Evolutionary conservation across 2,888 invertebrate genomes (phyloP).

Genomic region (Notodonta ziczac): DNA sequence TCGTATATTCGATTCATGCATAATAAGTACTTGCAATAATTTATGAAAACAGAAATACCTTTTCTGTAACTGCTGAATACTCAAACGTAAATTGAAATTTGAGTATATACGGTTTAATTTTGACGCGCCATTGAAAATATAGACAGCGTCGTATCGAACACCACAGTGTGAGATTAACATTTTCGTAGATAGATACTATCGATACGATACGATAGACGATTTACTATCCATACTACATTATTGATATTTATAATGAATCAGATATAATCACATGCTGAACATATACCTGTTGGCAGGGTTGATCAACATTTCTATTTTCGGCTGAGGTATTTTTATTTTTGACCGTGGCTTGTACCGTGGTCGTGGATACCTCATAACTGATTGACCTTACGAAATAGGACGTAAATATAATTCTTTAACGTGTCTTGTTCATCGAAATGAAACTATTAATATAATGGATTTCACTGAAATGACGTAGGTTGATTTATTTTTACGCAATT

Average conservation of each 20-base stretch:
- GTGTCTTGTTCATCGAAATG: not conserved
- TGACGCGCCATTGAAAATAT: too few species aligned
- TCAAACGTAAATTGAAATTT: too few species aligned
- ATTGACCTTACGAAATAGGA: not conserved
- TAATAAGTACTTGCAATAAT: too few species aligned
- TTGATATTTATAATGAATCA: not conserved
- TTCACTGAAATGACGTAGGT: not conserved
- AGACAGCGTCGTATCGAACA: too few species aligned
- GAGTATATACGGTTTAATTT: too few species aligned
- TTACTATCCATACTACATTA: too few species aligned
- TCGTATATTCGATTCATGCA: too few species aligned
- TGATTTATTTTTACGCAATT: not conserved
- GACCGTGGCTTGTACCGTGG: not conserved
- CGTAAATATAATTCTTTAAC: not conserved
- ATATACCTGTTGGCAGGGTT: constrained; percentile 2
- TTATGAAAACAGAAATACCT: too few species aligned
- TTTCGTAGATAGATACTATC: too few species aligned
- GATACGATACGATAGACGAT: too few species aligned
- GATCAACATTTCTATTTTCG: not conserved
- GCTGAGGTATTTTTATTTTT: not conserved
- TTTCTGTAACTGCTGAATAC: too few species aligned
- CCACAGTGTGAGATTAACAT: too few species aligned
- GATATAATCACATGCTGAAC: not conserved
- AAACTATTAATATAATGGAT: constrained; percentile 1
- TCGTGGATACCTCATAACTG: not conserved